Percentiles rank a stretch among this genome's conserved stretches.
These are phyloP conservation scores for Coregonus sp. DNA, from an alignment of 2,797 vertebrate genomes.

Conservation along the genomic window DNA sequence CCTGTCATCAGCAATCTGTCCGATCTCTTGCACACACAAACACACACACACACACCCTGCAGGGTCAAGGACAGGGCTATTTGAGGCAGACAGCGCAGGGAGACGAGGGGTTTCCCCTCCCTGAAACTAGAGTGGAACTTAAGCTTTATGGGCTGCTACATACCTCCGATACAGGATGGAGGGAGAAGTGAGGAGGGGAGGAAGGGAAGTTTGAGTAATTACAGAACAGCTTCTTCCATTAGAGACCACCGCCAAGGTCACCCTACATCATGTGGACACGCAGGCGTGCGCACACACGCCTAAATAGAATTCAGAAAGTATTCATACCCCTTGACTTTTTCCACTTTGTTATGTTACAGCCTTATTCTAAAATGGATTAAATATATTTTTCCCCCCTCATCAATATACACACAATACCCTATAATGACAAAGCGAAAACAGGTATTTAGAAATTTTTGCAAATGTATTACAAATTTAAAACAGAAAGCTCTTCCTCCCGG, in stretches of 20 bases:
- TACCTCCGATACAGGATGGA: slow-evolving; percentile 58
- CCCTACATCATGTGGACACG: slow-evolving; percentile 26
- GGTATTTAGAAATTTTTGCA: too few species aligned
- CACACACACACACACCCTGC: slow-evolving; percentile 47
- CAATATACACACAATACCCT: too few species aligned
- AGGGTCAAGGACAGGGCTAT: slow-evolving; percentile 81
- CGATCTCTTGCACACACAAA: slow-evolving; percentile 38
- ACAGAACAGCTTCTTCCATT: slow-evolving; percentile 74
- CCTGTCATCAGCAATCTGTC: slow-evolving; percentile 84
- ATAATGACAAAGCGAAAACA: too few species aligned
- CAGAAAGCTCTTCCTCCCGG: too few species aligned
- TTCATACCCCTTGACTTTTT: too few species aligned
- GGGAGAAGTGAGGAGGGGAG: slow-evolving; percentile 42
- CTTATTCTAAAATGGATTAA: too few species aligned
- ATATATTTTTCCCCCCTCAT: too few species aligned
- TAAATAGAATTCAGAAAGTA: too few species aligned
- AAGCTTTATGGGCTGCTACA: slow-evolving; percentile 80
- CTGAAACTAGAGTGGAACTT: slow-evolving; percentile 78
- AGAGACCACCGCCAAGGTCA: slow-evolving; percentile 78
- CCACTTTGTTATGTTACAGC: too few species aligned
- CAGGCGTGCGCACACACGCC: too few species aligned
- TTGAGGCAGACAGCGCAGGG: slow-evolving; percentile 71
- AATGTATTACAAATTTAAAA: too few species aligned
- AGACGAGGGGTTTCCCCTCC: slow-evolving; percentile 65
- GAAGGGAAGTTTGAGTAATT: slow-evolving; percentile 63